Base-by-base conservation (phyloP, 2,797 vertebrate species). In the Perdix hodgsoniae region DNA sequence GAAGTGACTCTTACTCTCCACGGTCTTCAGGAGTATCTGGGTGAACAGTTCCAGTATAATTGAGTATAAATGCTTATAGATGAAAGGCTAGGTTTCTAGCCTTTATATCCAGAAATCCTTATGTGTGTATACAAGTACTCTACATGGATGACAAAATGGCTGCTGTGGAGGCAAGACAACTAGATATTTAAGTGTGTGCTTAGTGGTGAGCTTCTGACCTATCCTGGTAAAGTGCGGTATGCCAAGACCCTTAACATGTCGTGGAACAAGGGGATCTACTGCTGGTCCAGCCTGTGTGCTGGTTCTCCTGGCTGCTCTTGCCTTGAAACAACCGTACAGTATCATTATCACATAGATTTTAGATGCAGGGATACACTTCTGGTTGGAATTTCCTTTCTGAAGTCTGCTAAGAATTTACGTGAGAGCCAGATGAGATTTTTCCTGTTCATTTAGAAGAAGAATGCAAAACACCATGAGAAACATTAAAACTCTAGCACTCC, bases 321-420 rank as follows among this genome's bases (percentile, higher is more conserved):
- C 69, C 93, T 97, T 95, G 79, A 93, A 86, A 65, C 54, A 93
- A 88, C 73, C 69, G 65, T 23, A 35, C 67, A 78, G 56, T 60
- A 88, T 91, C 35, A 4, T 91, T 97, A 78, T 89, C 95, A 95
- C 29, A 16, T 89, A 92, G 83, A 94, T 94, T 81, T 76, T 95
- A 95, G 79, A 83, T 93, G 57, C 45, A 83, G 90, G 92, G 95
- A 95, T 95, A 96, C 91, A 93, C 60, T 95, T 95, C 70, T 92
- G 54, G n/a, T 96, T 97, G 95, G 96, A 97, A 97, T 97, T 97
- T 97, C 96, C 97, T 96, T 96, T 95, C 86, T 89, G 37, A 95
- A 95, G 44, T 92, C 96, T 93, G 44, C 14, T 96, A 97, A 96
- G 97, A 96, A 90, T 96, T 96, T 65, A 97, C 83, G 97, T 97